A percentile compares a stretch with the other conserved stretches of the same genome.
Conservation (phyloP, 1,140 invertebrate genomes). For the Watersipora subatra region DNA sequence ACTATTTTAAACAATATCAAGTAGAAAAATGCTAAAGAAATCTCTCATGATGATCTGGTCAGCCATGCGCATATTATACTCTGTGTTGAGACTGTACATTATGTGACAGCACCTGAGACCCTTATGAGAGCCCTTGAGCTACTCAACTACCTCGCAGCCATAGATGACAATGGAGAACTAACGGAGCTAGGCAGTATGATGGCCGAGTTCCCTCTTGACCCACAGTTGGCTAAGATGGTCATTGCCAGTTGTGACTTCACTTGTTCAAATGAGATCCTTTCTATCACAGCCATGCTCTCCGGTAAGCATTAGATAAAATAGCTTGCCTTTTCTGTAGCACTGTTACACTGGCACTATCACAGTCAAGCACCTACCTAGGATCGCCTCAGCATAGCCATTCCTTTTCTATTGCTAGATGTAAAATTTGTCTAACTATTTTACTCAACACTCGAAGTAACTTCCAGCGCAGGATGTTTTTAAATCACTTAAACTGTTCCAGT, state of each 20-base stretch:
- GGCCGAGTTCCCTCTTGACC: slow-evolving; percentile 98
- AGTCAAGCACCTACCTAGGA: no score
- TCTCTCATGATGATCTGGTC: no score
- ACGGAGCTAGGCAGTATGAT: slow-evolving; percentile 63
- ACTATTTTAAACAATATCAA: no score
- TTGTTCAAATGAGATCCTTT: slow-evolving; percentile 98
- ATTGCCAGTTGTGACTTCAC: slow-evolving; percentile 89
- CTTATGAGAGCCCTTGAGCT: slow-evolving; percentile 97
- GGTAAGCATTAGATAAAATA: slow-evolving; percentile 56
- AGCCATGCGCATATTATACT: no score
- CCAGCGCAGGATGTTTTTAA: no score
- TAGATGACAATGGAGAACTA: slow-evolving; percentile 70
- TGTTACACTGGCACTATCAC: neutral
- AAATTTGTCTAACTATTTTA: no score
- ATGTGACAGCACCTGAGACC: slow-evolving; percentile 96
- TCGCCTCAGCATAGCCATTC: no score
- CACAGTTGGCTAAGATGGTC: slow-evolving; percentile 96
- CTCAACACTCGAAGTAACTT: no score
- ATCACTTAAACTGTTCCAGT: no score
- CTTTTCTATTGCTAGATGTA: no score
- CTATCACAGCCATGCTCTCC: slow-evolving; percentile 97
- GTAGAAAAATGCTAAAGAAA: no score
- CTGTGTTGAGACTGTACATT: no score
- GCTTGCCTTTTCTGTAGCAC: neutral
- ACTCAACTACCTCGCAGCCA: slow-evolving; percentile 86